Evolutionary conservation across 1,140 invertebrate genomes (phyloP).

Genomic region (Lepidotrigona ventralis): DNA sequence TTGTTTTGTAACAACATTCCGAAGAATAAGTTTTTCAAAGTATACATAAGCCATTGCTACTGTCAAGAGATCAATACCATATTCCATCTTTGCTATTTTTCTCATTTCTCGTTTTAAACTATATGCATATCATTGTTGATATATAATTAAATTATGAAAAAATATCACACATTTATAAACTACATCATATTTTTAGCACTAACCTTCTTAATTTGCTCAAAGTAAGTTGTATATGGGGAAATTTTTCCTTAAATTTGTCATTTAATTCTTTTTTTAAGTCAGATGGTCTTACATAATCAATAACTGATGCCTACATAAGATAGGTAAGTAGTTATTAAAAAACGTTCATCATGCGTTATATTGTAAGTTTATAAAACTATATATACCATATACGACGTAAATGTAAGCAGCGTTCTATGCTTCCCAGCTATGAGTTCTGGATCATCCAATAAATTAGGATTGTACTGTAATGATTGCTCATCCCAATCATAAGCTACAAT

Average conservation of each 20-base stretch:
- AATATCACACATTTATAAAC: not conserved
- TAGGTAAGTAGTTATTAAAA: slow-evolving; percentile 27
- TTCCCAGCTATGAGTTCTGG: slow-evolving; percentile 97
- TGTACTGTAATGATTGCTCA: slow-evolving; percentile 84
- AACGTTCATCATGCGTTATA: slow-evolving; percentile 4
- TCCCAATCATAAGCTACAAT: slow-evolving; percentile 79
- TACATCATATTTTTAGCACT: slow-evolving; percentile 13
- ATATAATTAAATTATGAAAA: not conserved
- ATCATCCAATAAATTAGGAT: slow-evolving; percentile 95
- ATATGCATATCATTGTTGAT: slow-evolving; percentile 50
- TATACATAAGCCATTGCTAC: slow-evolving; percentile 98
- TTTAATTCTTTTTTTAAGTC: slow-evolving; percentile 98
- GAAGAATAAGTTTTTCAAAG: slow-evolving; percentile 97
- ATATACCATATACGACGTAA: slow-evolving; percentile 93
- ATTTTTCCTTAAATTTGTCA: slow-evolving; percentile 97
- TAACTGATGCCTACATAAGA: slow-evolving; percentile 89
- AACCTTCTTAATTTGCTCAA: slow-evolving; percentile 98
- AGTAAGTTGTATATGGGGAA: slow-evolving; percentile 96
- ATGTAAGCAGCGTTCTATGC: slow-evolving; percentile 95
- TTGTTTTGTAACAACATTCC: slow-evolving; percentile 95
- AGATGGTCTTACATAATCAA: slow-evolving; percentile 97
- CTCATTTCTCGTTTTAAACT: slow-evolving; percentile 97
- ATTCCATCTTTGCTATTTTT: slow-evolving; percentile 94
- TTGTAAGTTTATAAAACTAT: slow-evolving; percentile 3
- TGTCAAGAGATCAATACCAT: slow-evolving; percentile 92